A percentile compares a stretch with the other conserved stretches of the same genome.
These are phyloP conservation scores for Furnarius figulus DNA, from an alignment of 2,113 vertebrate species.

Conservation along the genomic window DNA sequence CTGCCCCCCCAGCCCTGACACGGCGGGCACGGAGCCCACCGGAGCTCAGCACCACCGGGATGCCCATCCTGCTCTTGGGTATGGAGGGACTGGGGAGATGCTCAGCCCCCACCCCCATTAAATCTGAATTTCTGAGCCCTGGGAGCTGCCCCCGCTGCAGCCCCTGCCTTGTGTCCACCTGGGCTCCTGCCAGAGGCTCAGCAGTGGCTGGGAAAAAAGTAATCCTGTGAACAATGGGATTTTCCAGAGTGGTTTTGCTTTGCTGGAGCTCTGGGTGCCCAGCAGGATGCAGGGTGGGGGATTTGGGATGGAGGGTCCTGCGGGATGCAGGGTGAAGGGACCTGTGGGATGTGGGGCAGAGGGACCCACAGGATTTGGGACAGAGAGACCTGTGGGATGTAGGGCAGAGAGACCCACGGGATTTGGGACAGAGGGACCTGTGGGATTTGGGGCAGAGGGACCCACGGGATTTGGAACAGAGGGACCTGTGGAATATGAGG, in stretches of 20 bases:
- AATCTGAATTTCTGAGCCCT: background rate
- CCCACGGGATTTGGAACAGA: background rate
- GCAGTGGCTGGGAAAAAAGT: background rate
- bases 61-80: rapidly evolving
- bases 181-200: background rate
- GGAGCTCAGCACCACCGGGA: background rate
- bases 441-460: background rate
- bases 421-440: too few relatives aligned
- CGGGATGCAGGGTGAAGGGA: too few relatives aligned
- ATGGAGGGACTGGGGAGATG: rapidly evolving
- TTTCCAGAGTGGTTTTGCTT: background rate
- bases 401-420: too few relatives aligned
- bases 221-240: background rate
- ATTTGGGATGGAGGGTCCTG: background rate
- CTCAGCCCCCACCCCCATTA: background rate
- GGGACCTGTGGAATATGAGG: background rate
- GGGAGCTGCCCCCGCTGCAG: background rate
- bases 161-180: background rate
- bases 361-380: background rate
- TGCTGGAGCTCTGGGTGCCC: background rate
- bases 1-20: background rate
- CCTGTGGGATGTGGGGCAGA: too few relatives aligned
- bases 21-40: background rate
- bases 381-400: background rate
- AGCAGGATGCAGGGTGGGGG: rapidly evolving